Base-by-base conservation (phyloP, 2,888 invertebrate genomes). In the Diaphora mendica region DNA sequence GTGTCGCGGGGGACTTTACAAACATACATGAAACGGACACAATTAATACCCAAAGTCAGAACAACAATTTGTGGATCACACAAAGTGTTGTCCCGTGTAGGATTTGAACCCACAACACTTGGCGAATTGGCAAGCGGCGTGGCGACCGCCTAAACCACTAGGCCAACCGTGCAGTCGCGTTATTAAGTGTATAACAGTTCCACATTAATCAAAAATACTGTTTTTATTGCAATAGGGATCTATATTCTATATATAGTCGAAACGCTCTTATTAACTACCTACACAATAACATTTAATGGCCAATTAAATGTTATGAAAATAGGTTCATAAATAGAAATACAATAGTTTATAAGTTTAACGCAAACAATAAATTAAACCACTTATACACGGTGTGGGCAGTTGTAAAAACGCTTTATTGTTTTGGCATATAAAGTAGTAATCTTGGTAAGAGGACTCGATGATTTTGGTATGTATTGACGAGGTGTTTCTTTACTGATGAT, bases 281-380 rank as follows among this genome's bases (percentile, higher is more conserved):
- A 70, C 69, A 62, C 62, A 30, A 62, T 30, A 8, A 62, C 62
- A 5, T 59, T 59, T 39, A 26, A 39, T 59, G 3, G 17, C 17
- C 39, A 59, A 62, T 42, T 62, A 62, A 26, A 69, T 62, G 62
- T 62, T n/a, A 62, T 23, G 17, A 20, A 3, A 33, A 30, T 42
- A 42, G 62, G 9, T 70, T 62, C 30, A 11, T 70, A 70, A 26
- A 70, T 8, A 62, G 13, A 20, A 20, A 70, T 8, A 62, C 23
- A 20, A 20, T 7, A 13, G 26, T 69, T 68, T 68, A 68, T 68
- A 55, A 30, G 20, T 35, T 68, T 51, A 44, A 68, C 17, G 44
- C 59, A 26, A n/a, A 23, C 35, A 35, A 55, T 68, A 68, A 68
- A 55, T 55, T 55, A n/a, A 35, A 15, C 51, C 26, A 59, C 7